These are phyloP conservation scores for Trachelus tabidus DNA, from an alignment of 2,888 invertebrate species.

Conservation along the genomic window DNA sequence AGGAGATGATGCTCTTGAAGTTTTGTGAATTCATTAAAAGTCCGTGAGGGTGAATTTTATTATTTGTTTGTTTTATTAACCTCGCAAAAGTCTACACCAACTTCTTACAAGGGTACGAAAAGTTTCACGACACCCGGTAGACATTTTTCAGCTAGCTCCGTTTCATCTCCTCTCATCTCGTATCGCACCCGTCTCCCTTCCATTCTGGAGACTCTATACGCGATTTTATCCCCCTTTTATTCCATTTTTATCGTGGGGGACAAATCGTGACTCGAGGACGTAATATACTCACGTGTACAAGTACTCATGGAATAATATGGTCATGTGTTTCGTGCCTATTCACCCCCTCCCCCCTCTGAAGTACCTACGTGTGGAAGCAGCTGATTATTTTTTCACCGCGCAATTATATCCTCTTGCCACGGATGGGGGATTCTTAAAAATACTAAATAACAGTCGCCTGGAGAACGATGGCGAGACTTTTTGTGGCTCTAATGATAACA, in stretches of 20 bases:
- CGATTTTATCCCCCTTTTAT: conserved; percentile 10
- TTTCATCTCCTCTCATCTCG: conserved; percentile 15
- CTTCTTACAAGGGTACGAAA: neutral
- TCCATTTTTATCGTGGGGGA: conserved; percentile 14
- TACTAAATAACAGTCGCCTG: neutral
- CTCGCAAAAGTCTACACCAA: too few species aligned
- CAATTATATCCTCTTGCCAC: conserved; percentile 44
- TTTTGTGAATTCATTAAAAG: neutral
- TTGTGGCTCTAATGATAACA: neutral
- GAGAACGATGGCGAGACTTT: neutral
- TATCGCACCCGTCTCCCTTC: conserved; percentile 23
- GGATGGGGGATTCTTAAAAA: neutral
- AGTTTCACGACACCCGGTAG: neutral
- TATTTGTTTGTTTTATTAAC: neutral
- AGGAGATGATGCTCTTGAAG: neutral
- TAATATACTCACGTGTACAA: neutral
- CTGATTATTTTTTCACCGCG: conserved; percentile 60
- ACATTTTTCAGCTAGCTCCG: neutral
- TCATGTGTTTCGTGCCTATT: conserved; percentile 1
- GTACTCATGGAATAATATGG: neutral
- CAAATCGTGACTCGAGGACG: neutral
- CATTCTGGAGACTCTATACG: conserved; percentile 15
- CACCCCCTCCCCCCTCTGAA: neutral
- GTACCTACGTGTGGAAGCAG: conserved; percentile 18
- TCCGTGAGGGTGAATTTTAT: neutral